Evolutionary conservation across 2,888 invertebrate species (phyloP).

Genomic region (Junonia oenone): DNA sequence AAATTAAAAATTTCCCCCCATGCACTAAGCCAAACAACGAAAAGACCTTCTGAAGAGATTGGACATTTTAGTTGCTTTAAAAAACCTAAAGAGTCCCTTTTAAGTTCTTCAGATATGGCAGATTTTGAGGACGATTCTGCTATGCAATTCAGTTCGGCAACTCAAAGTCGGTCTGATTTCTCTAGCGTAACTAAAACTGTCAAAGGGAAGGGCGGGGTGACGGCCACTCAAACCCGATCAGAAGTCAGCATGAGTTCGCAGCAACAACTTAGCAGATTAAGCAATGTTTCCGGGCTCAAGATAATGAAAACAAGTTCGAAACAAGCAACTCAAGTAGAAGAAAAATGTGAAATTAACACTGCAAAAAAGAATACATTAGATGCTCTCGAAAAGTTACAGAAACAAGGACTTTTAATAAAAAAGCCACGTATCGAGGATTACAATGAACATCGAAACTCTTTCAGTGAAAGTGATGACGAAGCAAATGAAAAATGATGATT

Average conservation of each 20-base stretch:
- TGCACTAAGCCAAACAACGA: conserved; percentile 39
- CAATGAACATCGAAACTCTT: conserved; percentile 43
- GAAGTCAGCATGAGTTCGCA: conserved; percentile 52
- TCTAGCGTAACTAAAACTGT: conserved; percentile 50
- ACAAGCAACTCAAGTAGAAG: conserved; percentile 50
- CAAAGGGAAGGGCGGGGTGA: conserved; percentile 52
- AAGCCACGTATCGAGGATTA: conserved; percentile 59
- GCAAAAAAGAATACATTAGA: conserved; percentile 56
- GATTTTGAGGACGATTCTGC: conserved; percentile 37
- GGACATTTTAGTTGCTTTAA: conserved; percentile 66
- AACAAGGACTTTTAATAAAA: conserved; percentile 65
- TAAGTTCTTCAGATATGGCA: conserved; percentile 46
- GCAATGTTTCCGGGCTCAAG: conserved; percentile 54
- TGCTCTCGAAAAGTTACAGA: conserved; percentile 67
- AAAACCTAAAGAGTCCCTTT: conserved; percentile 60
- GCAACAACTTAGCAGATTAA: conserved; percentile 55
- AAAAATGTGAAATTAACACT: conserved; percentile 48
- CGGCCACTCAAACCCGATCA: conserved; percentile 54
- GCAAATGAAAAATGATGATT: conserved; percentile 25
- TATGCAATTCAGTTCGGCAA: conserved; percentile 45
- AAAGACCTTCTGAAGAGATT: conserved; percentile 47
- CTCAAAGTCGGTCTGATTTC: conserved; percentile 51
- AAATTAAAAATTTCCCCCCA: conserved; percentile 56
- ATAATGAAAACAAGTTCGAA: conserved; percentile 54
- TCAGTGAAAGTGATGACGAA: conserved; percentile 42